phyloP scores from a whole-genome alignment of 2,113 vertebrate species.

The Oceanites oceanicus region DNA sequence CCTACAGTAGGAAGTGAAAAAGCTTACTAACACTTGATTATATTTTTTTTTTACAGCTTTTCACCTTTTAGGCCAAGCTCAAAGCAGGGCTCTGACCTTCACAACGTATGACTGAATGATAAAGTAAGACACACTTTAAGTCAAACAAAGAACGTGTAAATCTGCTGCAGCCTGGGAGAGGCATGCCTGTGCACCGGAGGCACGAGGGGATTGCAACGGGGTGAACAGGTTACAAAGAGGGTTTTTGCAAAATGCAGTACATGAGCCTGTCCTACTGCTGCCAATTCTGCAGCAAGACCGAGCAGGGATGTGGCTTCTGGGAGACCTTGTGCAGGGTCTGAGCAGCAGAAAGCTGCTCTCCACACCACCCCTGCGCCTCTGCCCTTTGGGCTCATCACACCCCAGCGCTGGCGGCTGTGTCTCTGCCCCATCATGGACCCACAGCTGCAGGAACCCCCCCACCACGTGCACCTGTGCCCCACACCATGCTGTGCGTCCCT shows the following conservation, averaged over 20 bases:
- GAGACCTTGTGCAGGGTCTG: not conserved
- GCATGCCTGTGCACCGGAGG: accelerated
- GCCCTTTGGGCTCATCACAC: not conserved
- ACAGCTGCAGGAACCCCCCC: accelerated
- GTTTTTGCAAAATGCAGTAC: accelerated
- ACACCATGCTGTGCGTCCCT: too few relatives aligned
- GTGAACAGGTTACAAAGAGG: not conserved
- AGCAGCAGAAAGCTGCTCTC: not conserved
- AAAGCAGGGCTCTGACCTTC: not conserved
- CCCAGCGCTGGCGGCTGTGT: not conserved
- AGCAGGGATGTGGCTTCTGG: not conserved
- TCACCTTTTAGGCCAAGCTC: not conserved
- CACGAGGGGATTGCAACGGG: accelerated
- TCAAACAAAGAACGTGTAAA: accelerated
- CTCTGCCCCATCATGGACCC: not conserved
- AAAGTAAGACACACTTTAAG: not conserved
- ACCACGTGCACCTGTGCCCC: accelerated
- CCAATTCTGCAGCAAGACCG: not conserved
- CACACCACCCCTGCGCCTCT: not conserved
- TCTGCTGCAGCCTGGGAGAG: not conserved
- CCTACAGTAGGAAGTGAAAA: too few relatives aligned
- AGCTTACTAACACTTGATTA: accelerated
- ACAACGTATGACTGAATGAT: accelerated
- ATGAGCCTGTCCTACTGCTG: not conserved
- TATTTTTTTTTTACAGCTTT: not conserved